Evolutionary conservation across 2,113 vertebrate genomes (phyloP).

Genomic region (Centropus unirufus): DNA sequence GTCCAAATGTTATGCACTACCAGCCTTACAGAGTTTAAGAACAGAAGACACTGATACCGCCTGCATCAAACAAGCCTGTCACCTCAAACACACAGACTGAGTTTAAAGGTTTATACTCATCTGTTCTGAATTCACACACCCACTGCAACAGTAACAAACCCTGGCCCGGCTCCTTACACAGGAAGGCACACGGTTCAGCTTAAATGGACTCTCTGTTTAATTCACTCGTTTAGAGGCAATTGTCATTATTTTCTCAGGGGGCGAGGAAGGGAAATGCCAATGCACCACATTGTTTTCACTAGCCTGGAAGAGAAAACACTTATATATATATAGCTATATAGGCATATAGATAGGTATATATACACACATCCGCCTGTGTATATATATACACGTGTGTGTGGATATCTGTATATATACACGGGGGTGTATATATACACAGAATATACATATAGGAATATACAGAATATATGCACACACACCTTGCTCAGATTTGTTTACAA

Average conservation of each 20-base stretch:
- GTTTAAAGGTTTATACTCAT: conserved; percentile 47
- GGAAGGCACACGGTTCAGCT: conserved; percentile 71
- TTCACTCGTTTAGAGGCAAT: conserved; percentile 73
- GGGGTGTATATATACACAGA: conserved; percentile 70
- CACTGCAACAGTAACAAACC: conserved; percentile 61
- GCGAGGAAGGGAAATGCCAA: conserved; percentile 53
- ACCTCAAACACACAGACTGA: conserved; percentile 56
- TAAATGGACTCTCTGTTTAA: conserved; percentile 73
- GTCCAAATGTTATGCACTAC: conserved; percentile 33
- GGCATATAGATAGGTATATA: conserved; percentile 64
- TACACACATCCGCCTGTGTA: conserved; percentile 23
- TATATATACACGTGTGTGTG: conserved; percentile 43
- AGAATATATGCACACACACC: conserved; percentile 74
- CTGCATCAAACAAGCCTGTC: conserved; percentile 43
- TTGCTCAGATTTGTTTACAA: conserved; percentile 76
- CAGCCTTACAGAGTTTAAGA: conserved; percentile 61
- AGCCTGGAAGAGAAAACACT: conserved; percentile 71
- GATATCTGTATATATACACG: conserved; percentile 71
- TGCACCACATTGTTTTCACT: conserved; percentile 73
- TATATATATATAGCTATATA: conserved; percentile 63
- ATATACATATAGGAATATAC: conserved; percentile 73
- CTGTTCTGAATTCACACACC: conserved; percentile 65
- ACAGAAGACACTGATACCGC: conserved; percentile 45
- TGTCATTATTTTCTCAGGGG: conserved; percentile 58
- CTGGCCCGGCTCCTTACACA: conserved; percentile 63